Base-by-base conservation (phyloP, 2,797 vertebrate genomes). In the Oreochromis mossambicus region DNA sequence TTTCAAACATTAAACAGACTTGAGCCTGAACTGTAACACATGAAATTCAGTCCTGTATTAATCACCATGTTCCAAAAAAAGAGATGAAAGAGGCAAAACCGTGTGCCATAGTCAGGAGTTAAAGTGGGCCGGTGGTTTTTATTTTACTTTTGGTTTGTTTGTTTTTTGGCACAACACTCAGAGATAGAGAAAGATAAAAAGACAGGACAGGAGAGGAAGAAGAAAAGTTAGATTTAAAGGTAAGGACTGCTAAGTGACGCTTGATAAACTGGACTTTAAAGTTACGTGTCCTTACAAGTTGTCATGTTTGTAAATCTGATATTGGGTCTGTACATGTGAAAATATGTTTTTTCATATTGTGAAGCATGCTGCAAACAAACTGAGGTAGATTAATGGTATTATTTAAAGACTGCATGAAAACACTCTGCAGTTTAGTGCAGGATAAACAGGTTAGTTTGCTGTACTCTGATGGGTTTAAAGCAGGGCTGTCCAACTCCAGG, bases 81-180 rank as follows among this genome's bases (percentile, higher is more conserved):
- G 26, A 58, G 55, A 32, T 58, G 15, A 10, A 58, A 17, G 15
- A 58, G 5, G 14, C 55, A 58, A 58, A 58, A 32, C 26, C 1
- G 0, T 8, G 24, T 29, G 54, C 24, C 54, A 32, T 9, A 0
- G 8, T 56, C 5, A 6, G 1, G 55, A 9, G 55, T 29, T 56
- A 56, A 14, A 56, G 55, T 32, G 26, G 15, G 36, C 36, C 9
- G 8, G 34, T 36, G 34, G 3, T 56, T 56, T 29, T 56, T 32
- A 56, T 58, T 58, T 58, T 58, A 58, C 14, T 58, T 58, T 58
- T 36, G 8, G 3, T 36, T 56, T 26, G 26, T 56, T 29, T 17
- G 14, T 56, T 56, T 56, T 2, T 58, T 58, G 55, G 55, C 14
- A 56, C 26, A 56, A 56, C 5, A 58, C 14, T 32, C 55, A 58